phyloP scores from a whole-genome alignment of 2,113 vertebrate species.

The Clupea harengus region DNA sequence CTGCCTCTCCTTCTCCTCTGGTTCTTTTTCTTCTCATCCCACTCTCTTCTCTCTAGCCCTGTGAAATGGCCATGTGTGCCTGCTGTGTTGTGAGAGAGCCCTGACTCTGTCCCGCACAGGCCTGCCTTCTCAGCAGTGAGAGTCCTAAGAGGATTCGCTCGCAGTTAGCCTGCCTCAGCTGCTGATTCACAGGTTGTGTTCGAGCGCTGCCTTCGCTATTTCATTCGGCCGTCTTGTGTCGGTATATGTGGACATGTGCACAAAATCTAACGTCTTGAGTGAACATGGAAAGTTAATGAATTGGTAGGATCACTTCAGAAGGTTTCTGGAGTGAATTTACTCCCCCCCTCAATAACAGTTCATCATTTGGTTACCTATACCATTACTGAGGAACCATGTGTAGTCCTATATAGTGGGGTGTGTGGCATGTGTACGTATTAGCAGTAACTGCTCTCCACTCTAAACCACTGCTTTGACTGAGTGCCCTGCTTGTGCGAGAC shows the following conservation, averaged over 20 bases:
- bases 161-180: slow-evolving; percentile 56
- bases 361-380: background rate
- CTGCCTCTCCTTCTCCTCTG: background rate
- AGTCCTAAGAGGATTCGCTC: slow-evolving; percentile 62
- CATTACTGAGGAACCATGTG: background rate
- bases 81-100: slow-evolving; percentile 22
- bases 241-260: background rate
- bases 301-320: background rate
- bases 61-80: background rate
- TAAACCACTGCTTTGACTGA: slow-evolving; percentile 42
- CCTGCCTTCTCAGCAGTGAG: slow-evolving; percentile 39
- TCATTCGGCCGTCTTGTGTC: background rate
- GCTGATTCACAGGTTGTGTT: background rate
- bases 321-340: background rate
- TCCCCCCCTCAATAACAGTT: too few species aligned
- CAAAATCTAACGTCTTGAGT: background rate
- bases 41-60: too few species aligned
- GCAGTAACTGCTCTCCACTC: slow-evolving; percentile 18
- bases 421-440: slow-evolving; percentile 51
- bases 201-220: background rate
- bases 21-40: too few species aligned
- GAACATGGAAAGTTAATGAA: background rate
- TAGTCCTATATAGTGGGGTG: slow-evolving; percentile 50
- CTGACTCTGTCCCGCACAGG: too few species aligned
- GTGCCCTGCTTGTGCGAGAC: slow-evolving; percentile 50